A percentile compares a stretch with the other conserved stretches of the same genome.
Conservation (phyloP, 2,888 invertebrate genomes). For the Ophraella communa region DNA sequence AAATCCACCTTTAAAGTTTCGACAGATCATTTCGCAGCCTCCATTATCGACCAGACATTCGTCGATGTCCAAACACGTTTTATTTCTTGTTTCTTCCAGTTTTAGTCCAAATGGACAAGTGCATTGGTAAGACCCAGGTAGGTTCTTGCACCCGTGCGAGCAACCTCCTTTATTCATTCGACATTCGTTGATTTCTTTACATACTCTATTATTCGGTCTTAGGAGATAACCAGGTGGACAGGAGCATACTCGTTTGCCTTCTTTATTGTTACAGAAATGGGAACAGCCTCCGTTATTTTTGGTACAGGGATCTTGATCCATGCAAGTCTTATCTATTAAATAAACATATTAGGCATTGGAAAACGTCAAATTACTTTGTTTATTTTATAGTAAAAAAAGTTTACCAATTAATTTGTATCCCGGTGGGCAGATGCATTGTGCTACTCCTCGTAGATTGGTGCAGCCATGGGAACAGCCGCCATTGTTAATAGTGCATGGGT, state of each 20-base stretch:
- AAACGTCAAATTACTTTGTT: not conserved
- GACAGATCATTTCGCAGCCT: slow-evolving; percentile 61
- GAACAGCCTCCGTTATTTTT: slow-evolving; percentile 60
- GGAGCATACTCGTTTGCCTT: slow-evolving; percentile 60
- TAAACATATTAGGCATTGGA: not conserved
- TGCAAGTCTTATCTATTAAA: slow-evolving; percentile 53
- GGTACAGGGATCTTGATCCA: slow-evolving; percentile 57
- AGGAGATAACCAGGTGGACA: slow-evolving; percentile 64
- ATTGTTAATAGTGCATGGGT: slow-evolving; percentile 58
- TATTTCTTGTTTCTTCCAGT: slow-evolving; percentile 49
- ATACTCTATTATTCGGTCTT: slow-evolving; percentile 57
- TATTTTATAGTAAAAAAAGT: not conserved
- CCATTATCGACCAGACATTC: slow-evolving; percentile 58
- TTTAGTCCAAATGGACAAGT: slow-evolving; percentile 60
- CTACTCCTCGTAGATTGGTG: slow-evolving; percentile 61
- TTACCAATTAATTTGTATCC: slow-evolving; percentile 45
- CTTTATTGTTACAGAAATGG: slow-evolving; percentile 57
- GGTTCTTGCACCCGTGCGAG: slow-evolving; percentile 67
- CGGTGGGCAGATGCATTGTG: slow-evolving; percentile 61
- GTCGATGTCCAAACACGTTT: slow-evolving; percentile 56
- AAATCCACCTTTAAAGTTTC: slow-evolving; percentile 61
- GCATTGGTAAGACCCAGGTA: slow-evolving; percentile 62
- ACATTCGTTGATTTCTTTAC: slow-evolving; percentile 67
- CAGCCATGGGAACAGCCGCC: slow-evolving; percentile 65
- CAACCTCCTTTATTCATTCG: slow-evolving; percentile 66